Evolutionary conservation across 2,113 vertebrate species (phyloP).

Genomic region (Stictonetta naevosa): DNA sequence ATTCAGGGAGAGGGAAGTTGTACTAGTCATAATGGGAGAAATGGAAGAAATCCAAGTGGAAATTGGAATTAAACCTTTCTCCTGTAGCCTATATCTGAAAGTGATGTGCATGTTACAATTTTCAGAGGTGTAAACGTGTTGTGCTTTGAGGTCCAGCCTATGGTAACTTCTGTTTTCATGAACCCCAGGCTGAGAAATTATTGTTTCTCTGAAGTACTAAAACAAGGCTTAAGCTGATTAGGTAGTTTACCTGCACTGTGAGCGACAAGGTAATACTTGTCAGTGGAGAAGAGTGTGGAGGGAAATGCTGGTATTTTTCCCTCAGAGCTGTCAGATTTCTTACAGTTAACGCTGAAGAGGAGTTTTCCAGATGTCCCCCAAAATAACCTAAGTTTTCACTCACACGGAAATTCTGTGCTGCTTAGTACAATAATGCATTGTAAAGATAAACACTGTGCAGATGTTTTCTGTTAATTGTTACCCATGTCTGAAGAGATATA

Average conservation of each 20-base stretch:
- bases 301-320: neutral
- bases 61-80: neutral
- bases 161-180: neutral
- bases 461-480: neutral
- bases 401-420: neutral
- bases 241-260: neutral
- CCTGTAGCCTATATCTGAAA: neutral
- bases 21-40: neutral
- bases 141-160: rapidly evolving
- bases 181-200: neutral
- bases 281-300: neutral
- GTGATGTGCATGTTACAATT: neutral
- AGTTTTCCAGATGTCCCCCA: neutral
- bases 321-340: neutral
- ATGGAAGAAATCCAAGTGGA: neutral
- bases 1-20: rapidly evolving
- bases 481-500: neutral
- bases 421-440: neutral
- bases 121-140: neutral
- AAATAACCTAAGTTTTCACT: neutral
- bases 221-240: neutral
- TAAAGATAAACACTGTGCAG: neutral
- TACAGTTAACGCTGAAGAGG: rapidly evolving
- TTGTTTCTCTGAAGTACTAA: neutral
- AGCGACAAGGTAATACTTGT: neutral